Percentiles rank a stretch among this genome's conserved stretches.
phyloP scores from a whole-genome alignment of 2,888 invertebrate genomes.

The Melikaiella ostensackeni region DNA sequence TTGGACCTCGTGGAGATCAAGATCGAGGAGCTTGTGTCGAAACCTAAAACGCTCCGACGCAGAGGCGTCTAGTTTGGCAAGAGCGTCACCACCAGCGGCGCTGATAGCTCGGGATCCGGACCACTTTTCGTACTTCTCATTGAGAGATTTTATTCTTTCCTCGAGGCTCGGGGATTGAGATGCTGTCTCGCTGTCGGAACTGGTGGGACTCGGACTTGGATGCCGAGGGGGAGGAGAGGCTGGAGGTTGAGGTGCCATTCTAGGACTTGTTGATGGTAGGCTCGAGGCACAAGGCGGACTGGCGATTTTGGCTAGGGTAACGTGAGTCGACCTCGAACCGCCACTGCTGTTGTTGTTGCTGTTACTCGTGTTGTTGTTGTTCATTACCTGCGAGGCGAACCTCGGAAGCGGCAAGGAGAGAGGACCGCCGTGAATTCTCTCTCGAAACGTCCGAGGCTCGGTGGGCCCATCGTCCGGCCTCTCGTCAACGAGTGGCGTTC shows the following conservation, averaged over 20 bases:
- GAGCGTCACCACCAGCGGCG: slow-evolving; percentile 79
- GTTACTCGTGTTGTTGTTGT: slow-evolving; percentile 70
- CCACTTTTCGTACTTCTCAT: slow-evolving; percentile 96
- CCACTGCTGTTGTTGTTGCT: slow-evolving; percentile 60
- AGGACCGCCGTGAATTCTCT: slow-evolving; percentile 83
- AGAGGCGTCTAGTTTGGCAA: slow-evolving; percentile 78
- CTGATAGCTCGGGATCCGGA: slow-evolving; percentile 83
- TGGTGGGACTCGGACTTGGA: slow-evolving; percentile 87
- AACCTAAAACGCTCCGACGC: slow-evolving; percentile 80
- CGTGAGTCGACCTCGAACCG: slow-evolving; percentile 50
- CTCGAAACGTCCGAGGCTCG: slow-evolving; percentile 85
- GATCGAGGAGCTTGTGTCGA: slow-evolving; percentile 86
- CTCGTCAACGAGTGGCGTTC: slow-evolving; percentile 91
- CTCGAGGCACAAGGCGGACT: slow-evolving; percentile 72
- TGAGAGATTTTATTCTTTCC: slow-evolving; percentile 93
- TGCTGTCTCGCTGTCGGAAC: slow-evolving; percentile 82
- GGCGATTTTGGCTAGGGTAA: slow-evolving; percentile 71
- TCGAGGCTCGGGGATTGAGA: slow-evolving; percentile 86
- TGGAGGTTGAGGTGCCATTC: slow-evolving; percentile 83
- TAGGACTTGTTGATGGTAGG: slow-evolving; percentile 78
- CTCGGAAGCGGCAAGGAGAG: slow-evolving; percentile 92
- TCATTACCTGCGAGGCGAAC: slow-evolving; percentile 86
- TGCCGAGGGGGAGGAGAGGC: slow-evolving; percentile 83
- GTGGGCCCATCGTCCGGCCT: slow-evolving; percentile 86
- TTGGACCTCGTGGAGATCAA: slow-evolving; percentile 89